phyloP scores from a whole-genome alignment of 1,140 invertebrate genomes.

The Ceratitis capitata region DNA sequence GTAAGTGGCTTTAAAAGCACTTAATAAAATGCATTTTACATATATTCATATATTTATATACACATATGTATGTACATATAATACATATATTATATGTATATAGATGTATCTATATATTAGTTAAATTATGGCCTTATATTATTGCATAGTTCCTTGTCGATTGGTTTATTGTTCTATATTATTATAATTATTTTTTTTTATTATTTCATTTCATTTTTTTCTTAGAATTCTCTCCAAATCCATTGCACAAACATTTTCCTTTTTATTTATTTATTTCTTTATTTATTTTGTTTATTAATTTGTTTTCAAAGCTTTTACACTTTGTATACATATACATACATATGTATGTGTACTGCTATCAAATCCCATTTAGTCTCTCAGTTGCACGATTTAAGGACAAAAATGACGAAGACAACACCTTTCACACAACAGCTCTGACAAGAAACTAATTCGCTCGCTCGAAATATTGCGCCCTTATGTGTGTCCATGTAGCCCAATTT shows the following conservation, averaged over 20 bases:
- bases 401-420: constrained; percentile 24
- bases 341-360: background rate
- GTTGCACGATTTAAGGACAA: constrained; percentile 34
- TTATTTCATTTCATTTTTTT: background rate
- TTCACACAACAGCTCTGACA: constrained; percentile 18
- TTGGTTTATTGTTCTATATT: too few species aligned
- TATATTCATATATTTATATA: background rate
- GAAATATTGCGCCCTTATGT: constrained; percentile 12
- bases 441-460: background rate
- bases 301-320: too few species aligned
- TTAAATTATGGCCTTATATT: background rate
- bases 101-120: background rate
- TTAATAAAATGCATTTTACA: background rate
- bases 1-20: constrained; percentile 1
- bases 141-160: background rate
- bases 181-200: background rate
- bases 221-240: background rate
- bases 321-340: background rate
- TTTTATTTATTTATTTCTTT: too few species aligned
- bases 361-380: background rate
- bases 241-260: background rate
- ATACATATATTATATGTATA: too few species aligned
- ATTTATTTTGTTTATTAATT: too few species aligned
- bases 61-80: background rate
- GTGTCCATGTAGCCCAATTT: background rate